Base-by-base conservation (phyloP, 1,140 invertebrate species). In the Stegodyphus dumicola region DNA sequence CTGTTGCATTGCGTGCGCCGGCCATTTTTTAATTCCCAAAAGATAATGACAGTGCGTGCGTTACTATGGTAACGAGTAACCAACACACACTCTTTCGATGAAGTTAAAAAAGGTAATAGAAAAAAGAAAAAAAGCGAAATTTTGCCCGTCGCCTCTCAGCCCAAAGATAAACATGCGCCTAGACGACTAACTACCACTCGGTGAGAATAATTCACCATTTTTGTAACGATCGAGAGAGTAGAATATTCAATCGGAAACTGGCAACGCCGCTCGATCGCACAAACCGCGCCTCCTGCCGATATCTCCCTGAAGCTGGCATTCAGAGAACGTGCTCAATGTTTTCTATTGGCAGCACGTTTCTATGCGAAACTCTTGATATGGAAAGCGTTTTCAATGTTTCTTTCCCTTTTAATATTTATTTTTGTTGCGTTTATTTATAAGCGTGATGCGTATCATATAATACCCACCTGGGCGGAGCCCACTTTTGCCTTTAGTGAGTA, bases 221-320 rank as follows among this genome's bases (percentile, higher is more conserved):
- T 64, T 80, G n/a, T 53, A 83, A 33, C 70, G 79, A 83, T 83
- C 79, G 79, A 74, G 71, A 65, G 33, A 75, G 79, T 74, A 73
- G 74, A 73, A 73, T 74, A 83, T 75, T 83, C 79, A 83, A 83
- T 83, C 79, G 79, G 79, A 83, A 83, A 74, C 79, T 83, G 70
- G 79, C 79, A 83, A 71, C 69, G 66, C 56, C 53, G 79, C 66
- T 83, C 79, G 79, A 83, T 83, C 78, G 52, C 67, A 15, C 52
- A n/a, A 66, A 65, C 77, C 67, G 67, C 78, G 78, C 78, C 78
- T 71, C 66, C 78, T 71, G 78, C 78, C 78, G 69, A 80, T 80
- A 80, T 80, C 77, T 69, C 78, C 67, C 33, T 6, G n/a, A 73
- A 80, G 56, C 77, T 79, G 17, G 7, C 77, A 79, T 79, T 80